phyloP scores from a whole-genome alignment of 2,113 vertebrate genomes.

The Zootoca vivipara region DNA sequence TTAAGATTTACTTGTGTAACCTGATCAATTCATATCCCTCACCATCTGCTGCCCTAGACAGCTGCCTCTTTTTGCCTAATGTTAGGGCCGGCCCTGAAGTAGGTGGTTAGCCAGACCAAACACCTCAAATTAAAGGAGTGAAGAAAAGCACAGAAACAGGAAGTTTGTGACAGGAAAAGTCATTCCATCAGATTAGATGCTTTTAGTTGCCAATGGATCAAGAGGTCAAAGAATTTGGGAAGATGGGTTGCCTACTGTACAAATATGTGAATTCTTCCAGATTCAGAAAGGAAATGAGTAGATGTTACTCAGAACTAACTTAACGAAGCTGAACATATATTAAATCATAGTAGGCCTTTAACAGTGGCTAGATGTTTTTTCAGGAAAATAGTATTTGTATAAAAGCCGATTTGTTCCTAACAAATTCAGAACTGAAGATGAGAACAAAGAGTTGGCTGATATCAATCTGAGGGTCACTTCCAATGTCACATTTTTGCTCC shows the following conservation, averaged over 20 bases:
- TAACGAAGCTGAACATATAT: background rate
- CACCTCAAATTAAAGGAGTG: background rate
- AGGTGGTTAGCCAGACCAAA: background rate
- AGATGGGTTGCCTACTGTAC: background rate
- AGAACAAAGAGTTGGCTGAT: constrained; percentile 1
- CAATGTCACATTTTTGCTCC: background rate
- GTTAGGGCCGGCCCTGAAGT: too few species aligned
- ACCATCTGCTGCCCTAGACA: too few species aligned
- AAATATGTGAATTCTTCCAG: background rate
- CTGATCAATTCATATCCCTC: too few species aligned
- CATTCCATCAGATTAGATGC: background rate
- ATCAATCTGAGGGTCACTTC: background rate
- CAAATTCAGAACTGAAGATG: background rate
- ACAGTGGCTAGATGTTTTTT: background rate
- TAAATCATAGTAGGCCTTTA: background rate
- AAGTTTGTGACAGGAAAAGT: background rate
- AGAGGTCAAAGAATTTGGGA: background rate
- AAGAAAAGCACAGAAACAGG: background rate
- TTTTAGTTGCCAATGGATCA: background rate
- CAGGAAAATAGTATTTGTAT: background rate
- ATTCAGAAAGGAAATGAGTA: background rate
- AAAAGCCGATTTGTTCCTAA: background rate
- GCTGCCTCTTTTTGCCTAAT: too few species aligned
- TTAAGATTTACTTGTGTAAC: too few species aligned
- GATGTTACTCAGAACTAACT: background rate